Base-by-base conservation (phyloP, 2,888 invertebrate genomes). In the Fragum fragum region DNA sequence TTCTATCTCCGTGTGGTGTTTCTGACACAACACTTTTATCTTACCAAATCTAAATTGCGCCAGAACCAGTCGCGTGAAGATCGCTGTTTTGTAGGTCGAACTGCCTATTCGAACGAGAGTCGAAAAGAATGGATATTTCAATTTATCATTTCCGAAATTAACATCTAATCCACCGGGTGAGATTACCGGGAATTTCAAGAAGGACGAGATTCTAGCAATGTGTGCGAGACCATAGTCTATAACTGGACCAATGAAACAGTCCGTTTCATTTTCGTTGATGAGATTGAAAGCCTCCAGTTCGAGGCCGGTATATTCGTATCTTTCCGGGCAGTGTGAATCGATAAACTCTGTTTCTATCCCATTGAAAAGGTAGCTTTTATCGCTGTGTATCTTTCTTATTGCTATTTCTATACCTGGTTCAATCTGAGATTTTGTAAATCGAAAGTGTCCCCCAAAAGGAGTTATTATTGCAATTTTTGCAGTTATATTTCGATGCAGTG, bases 131-230 rank as follows among this genome's bases (percentile, higher is more conserved):
- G 66, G n/a, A 29, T 70, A 14, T 0, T 21, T 18, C 0, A 66
- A 73, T 70, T 83, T 85, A 32, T 82, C 59, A 11, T 73, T 42
- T 21, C 85, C 82, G 32, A 85, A 82, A 59, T 78, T 78, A 14
- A 73, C 23, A 55, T 63, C 47, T 28, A 85, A 59, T 1, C 82
- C 85, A 0, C 85, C 85, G 3, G 85, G 85, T 16, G 85, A 70
- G 6, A 85, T 73, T 29, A 85, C 72, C 23, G 80, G 79, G 6
- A 81, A 29, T 11, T 78, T 61, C 47, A 63, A 47, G 23, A 57
- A 32, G 16, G 79, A 73, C 14, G 85, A 73, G 16, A 85, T 71
- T 42, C 81, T 55, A 5, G 85, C 85, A 36, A 85, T 66, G 32
- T 76, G 47, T 42, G 36, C 47, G 9, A 85, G 47, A 6, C 79